Conservation (phyloP, 2,888 invertebrate genomes). For the Lucinisca nassula region DNA sequence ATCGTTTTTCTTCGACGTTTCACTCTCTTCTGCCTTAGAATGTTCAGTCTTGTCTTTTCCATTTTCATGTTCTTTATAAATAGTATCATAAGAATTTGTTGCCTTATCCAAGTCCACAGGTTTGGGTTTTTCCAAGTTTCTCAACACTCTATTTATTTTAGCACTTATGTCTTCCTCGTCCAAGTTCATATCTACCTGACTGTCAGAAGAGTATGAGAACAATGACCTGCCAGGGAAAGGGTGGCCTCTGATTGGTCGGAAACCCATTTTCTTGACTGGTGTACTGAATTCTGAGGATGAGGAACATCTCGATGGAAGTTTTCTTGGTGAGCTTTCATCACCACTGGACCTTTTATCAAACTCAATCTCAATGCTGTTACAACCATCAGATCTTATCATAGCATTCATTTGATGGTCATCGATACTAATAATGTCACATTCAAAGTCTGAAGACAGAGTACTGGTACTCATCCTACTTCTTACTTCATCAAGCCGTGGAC, state of each 20-base stretch:
- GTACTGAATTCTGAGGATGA: not conserved
- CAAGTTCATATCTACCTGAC: not conserved
- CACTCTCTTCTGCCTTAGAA: not conserved
- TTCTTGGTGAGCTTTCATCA: conserved; percentile 59
- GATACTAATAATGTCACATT: conserved; percentile 80
- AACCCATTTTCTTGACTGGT: not conserved
- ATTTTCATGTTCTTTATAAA: not conserved
- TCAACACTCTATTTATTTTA: not conserved
- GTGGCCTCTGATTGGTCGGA: conserved; percentile 1
- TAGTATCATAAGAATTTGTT: not conserved
- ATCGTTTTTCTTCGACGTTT: not conserved
- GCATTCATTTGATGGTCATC: conserved; percentile 82
- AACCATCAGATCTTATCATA: conserved; percentile 79
- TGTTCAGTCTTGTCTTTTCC: not conserved
- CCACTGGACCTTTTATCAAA: conserved; percentile 69
- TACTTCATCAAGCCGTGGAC: conserved; percentile 62
- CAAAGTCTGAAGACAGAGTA: conserved; percentile 73
- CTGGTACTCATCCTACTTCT: conserved; percentile 68
- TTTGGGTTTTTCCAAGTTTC: not conserved
- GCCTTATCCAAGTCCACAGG: not conserved
- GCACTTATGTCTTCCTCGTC: not conserved
- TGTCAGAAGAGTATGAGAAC: not conserved
- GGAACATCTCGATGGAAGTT: conserved; percentile 35
- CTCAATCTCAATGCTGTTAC: conserved; percentile 81
- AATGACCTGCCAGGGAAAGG: not conserved